These are phyloP conservation scores for Myanophis thanlyinensis DNA, from an alignment of 2,113 vertebrate genomes.

Conservation along the genomic window DNA sequence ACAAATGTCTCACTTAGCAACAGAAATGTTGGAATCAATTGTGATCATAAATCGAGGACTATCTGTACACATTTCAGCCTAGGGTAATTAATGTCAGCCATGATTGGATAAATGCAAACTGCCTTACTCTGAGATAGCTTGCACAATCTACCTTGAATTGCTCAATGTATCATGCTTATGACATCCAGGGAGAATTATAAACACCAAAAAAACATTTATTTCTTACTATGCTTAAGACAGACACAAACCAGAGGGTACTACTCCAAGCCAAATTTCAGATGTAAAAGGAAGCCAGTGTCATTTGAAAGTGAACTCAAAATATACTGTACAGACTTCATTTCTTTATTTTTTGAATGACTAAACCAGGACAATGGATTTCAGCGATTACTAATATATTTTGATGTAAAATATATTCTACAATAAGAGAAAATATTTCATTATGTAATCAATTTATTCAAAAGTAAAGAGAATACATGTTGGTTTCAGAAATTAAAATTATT, in stretches of 20 bases:
- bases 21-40: too few species aligned
- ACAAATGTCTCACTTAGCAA: too few species aligned
- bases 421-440: slow-evolving; percentile 28
- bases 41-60: too few species aligned
- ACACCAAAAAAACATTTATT: background rate
- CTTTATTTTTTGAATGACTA: background rate
- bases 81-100: too few species aligned
- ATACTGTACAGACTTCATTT: background rate
- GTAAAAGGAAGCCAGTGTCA: background rate
- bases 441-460: slow-evolving; percentile 8
- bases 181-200: background rate
- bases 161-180: background rate
- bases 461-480: background rate
- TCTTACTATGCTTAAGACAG: background rate
- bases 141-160: background rate
- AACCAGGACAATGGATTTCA: background rate
- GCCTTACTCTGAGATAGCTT: background rate
- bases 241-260: background rate
- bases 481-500: background rate
- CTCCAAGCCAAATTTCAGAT: background rate
- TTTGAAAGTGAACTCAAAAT: background rate
- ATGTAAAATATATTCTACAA: background rate
- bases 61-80: too few species aligned
- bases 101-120: background rate
- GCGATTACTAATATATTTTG: slow-evolving; percentile 19